Percentiles rank a stretch among this genome's conserved stretches.
Conservation (phyloP, 2,113 vertebrate species). For the Pachypanchax playfairii region DNA sequence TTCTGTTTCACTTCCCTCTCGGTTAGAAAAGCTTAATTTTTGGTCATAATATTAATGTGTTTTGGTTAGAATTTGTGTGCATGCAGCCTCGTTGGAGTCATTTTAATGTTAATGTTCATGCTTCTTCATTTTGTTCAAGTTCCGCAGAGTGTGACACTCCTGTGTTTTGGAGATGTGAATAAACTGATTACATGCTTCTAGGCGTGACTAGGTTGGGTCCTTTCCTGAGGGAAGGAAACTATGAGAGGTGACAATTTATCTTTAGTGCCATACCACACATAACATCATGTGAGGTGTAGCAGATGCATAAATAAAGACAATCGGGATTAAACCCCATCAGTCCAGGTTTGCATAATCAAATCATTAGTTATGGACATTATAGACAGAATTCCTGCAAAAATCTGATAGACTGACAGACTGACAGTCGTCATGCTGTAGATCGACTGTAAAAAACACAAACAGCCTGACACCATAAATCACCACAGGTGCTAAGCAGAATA, state of each 20-base stretch:
- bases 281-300: constrained; percentile 22
- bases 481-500: constrained; percentile 50
- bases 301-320: constrained; percentile 49
- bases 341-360: constrained; percentile 15
- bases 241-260: constrained; percentile 30
- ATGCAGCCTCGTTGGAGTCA: too few relatives aligned
- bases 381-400: constrained; percentile 25
- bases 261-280: constrained; percentile 35
- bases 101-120: too few relatives aligned
- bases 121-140: neutral
- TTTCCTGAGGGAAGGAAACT: constrained; percentile 3
- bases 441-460: constrained; percentile 6
- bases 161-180: neutral
- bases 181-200: neutral
- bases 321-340: constrained; percentile 3
- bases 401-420: constrained; percentile 17
- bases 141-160: neutral
- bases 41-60: too few relatives aligned
- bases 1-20: too few relatives aligned
- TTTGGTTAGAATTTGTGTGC: too few relatives aligned
- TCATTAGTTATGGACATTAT: constrained; percentile 25
- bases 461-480: constrained; percentile 27
- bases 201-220: neutral
- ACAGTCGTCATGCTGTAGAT: constrained; percentile 25
- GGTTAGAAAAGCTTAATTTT: too few relatives aligned